These are phyloP conservation scores for Cephalopachus bancanus DNA, from an alignment of 2,797 vertebrate genomes.

Conservation along the genomic window DNA sequence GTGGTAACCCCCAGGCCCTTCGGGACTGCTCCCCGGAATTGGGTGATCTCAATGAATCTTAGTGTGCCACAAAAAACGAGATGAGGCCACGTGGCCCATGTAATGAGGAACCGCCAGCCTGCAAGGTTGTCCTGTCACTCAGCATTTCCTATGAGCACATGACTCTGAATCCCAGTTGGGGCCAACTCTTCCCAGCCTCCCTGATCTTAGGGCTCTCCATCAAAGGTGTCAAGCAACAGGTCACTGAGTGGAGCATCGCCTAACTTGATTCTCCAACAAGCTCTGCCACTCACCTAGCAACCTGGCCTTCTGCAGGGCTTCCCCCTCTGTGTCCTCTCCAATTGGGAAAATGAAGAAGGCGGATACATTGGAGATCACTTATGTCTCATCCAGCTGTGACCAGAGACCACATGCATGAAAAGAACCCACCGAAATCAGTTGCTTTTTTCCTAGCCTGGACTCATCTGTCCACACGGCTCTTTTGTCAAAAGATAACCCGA, in stretches of 20 bases:
- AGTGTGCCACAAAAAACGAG: neutral
- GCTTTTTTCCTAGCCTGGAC: neutral
- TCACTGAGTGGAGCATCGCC: neutral
- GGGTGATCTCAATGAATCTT: neutral
- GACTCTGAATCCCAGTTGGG: neutral
- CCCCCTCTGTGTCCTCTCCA: neutral
- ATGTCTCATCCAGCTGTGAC: neutral
- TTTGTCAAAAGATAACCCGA: neutral
- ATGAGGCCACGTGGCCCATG: neutral
- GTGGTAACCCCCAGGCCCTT: neutral
- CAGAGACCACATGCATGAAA: fast-evolving
- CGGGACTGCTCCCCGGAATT: neutral
- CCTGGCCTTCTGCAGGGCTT: neutral
- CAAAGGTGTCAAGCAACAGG: neutral
- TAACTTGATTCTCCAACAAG: neutral
- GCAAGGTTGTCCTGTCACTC: neutral
- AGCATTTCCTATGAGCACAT: neutral
- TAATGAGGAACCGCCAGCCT: neutral
- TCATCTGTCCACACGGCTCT: neutral
- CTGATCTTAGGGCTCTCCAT: neutral
- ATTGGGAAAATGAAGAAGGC: neutral
- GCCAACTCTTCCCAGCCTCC: neutral
- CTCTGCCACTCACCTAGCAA: neutral
- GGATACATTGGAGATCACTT: neutral
- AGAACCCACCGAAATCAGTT: neutral